These are phyloP conservation scores for Mesorhabditis sp. DNA, from an alignment of 2,888 invertebrate species.

Conservation along the genomic window DNA sequence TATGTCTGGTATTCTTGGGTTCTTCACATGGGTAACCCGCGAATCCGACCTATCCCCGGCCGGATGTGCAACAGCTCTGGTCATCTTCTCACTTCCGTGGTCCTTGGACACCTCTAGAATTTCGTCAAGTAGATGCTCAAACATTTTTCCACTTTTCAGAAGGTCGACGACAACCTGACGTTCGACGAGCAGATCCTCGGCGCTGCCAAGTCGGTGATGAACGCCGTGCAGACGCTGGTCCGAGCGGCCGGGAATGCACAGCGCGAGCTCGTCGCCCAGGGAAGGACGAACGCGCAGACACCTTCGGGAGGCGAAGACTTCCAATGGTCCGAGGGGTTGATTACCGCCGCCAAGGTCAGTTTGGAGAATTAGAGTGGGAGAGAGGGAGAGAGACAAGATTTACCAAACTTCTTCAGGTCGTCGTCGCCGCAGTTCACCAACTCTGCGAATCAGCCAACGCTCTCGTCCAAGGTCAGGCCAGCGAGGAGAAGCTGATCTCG, in stretches of 20 bases:
- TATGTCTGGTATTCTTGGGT: slow-evolving; percentile 99
- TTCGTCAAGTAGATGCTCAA: slow-evolving; percentile 3
- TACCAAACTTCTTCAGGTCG: slow-evolving; percentile 63
- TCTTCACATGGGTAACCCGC: slow-evolving; percentile 76
- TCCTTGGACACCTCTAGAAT: neutral
- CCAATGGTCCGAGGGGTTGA: slow-evolving; percentile 58
- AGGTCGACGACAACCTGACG: slow-evolving; percentile 85
- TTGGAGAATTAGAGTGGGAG: slow-evolving; percentile 61
- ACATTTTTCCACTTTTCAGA: slow-evolving; percentile 64
- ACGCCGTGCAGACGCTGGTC: slow-evolving; percentile 91
- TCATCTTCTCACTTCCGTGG: slow-evolving; percentile 5
- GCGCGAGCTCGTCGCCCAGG: slow-evolving; percentile 83
- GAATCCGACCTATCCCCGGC: slow-evolving; percentile 90
- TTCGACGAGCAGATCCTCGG: slow-evolving; percentile 99
- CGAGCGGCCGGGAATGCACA: slow-evolving; percentile 95
- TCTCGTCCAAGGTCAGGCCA: slow-evolving; percentile 69
- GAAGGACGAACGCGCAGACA: slow-evolving; percentile 15
- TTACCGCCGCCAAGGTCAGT: slow-evolving; percentile 65
- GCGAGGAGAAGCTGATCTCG: slow-evolving; percentile 89
- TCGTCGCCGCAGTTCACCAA: slow-evolving; percentile 94
- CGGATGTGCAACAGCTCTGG: slow-evolving; percentile 16
- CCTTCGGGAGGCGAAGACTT: slow-evolving; percentile 20
- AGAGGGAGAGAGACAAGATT: neutral
- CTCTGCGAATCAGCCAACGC: slow-evolving; percentile 96
- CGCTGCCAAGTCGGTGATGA: slow-evolving; percentile 93